Conservation (phyloP, 2,797 vertebrate genomes). For the Chaetodon trifasciatus region DNA sequence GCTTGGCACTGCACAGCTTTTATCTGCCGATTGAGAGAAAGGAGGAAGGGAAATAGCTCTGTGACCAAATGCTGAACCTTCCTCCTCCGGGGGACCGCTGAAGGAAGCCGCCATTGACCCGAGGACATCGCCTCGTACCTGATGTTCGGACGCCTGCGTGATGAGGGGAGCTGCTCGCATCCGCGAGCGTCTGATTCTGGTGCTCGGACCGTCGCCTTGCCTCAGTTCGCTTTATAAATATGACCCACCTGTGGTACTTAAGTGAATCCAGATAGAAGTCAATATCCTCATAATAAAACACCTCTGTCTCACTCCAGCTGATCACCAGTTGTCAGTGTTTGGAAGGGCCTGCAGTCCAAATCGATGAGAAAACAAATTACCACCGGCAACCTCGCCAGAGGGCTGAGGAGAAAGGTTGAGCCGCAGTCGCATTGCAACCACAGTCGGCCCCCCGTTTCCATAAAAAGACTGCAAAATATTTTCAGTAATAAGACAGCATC, state of each 20-base stretch:
- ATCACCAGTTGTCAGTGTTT: slow-evolving; percentile 60
- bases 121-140: slow-evolving; percentile 23
- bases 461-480: slow-evolving; percentile 25
- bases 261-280: slow-evolving; percentile 68
- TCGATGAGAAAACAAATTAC: slow-evolving; percentile 73
- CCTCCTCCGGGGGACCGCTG: background rate
- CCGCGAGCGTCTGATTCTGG: background rate
- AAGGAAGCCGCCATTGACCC: slow-evolving; percentile 10
- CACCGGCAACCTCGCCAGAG: slow-evolving; percentile 37
- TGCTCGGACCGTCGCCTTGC: background rate
- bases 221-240: slow-evolving; percentile 32
- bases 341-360: slow-evolving; percentile 48
- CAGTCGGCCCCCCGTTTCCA: background rate
- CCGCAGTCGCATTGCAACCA: slow-evolving; percentile 29
- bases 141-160: slow-evolving; percentile 4
- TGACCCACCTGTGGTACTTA: slow-evolving; percentile 45
- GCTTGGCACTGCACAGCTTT: slow-evolving; percentile 61
- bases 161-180: slow-evolving; percentile 14
- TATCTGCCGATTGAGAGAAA: slow-evolving; percentile 65
- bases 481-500: slow-evolving; percentile 38
- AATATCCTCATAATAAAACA: slow-evolving; percentile 66
- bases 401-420: slow-evolving; percentile 27
- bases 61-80: slow-evolving; percentile 65
- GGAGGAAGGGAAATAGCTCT: slow-evolving; percentile 42
- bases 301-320: slow-evolving; percentile 63